Evolutionary conservation across 2,888 invertebrate genomes (phyloP).

Genomic region (Patella pellucida): DNA sequence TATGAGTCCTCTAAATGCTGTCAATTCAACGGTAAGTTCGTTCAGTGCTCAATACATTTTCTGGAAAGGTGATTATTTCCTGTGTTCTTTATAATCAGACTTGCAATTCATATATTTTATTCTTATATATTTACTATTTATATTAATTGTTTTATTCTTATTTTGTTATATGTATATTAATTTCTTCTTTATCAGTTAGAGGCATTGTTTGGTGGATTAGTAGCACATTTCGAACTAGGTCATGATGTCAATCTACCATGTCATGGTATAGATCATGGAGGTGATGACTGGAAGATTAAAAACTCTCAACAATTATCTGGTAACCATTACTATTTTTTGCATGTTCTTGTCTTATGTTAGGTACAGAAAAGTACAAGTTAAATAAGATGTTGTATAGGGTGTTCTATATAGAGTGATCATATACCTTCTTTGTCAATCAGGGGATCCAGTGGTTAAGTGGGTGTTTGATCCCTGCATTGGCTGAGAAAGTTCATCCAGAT

Average conservation of each 20-base stretch:
- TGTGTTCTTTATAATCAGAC: too few relatives aligned
- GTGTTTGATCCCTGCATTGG: too few relatives aligned
- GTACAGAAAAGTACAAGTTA: too few relatives aligned
- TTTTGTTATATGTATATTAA: background rate
- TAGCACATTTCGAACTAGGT: conserved; percentile 56
- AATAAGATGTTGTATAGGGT: background rate
- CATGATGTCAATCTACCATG: conserved; percentile 42
- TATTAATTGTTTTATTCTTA: too few relatives aligned
- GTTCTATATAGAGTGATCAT: too few relatives aligned
- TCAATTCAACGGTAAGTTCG: conserved; percentile 44
- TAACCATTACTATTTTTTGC: conserved; percentile 2
- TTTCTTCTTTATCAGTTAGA: conserved; percentile 36
- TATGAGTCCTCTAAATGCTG: conserved; percentile 44
- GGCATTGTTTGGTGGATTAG: conserved; percentile 46
- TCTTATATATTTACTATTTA: too few relatives aligned
- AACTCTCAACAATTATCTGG: conserved; percentile 43
- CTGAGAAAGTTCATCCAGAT: too few relatives aligned
- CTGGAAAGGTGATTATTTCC: too few relatives aligned
- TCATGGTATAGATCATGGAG: conserved; percentile 45
- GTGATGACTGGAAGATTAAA: conserved; percentile 47
- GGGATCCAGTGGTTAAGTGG: too few relatives aligned
- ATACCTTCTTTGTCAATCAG: too few relatives aligned
- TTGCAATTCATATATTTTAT: too few relatives aligned
- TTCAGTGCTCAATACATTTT: background rate
- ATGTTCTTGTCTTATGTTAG: background rate